Base-by-base conservation (phyloP, 1,140 invertebrate genomes). In the Drosophila tsacasi region DNA sequence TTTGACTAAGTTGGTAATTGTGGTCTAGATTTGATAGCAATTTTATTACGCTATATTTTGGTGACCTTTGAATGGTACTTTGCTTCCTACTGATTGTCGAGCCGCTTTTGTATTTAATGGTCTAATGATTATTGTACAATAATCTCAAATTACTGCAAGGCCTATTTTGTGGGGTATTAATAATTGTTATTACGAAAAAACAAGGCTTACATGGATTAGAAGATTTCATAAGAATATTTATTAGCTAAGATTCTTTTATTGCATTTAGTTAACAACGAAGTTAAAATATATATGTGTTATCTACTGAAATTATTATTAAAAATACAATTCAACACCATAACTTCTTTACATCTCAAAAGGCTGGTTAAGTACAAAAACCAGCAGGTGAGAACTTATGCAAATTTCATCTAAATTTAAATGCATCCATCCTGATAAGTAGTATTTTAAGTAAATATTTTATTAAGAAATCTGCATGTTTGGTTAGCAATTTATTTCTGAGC, bases 401-500 rank as follows among this genome's bases (percentile, higher is more conserved):
- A 71, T 71, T 68, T 39, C 12, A 68, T 68, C 67, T 68, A 46
- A 54, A 68, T 30, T 46, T 68, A 69, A 67, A 52, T 21, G 62
- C 46, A 44, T 10, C 13, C 30, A 55, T 21, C 35, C n/a, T 12
- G 30, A 13, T 19, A 64, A 63, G 8, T n/a, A 30, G 2, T 35
- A 63, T 32, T 37, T 54, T 12, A 68, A n/a, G 21, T 27, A 40
- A 69, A 68, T 57, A 71, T 57, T 71, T 13, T 30, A 57, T 69
- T 54, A 37, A 39, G 30, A 37, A 21, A 50, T 52, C 32, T 9
- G 3, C 17, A 5, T 71, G 15, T 46, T 67, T 71, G 21, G 32
- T 21, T 23, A 46, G 40, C 5, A 15, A 47, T 50, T 62, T 72
- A 54, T 47, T 59, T 27, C 13, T 6, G 21, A 5, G 9, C 8